Evolutionary conservation across 2,888 invertebrate genomes (phyloP).

Genomic region (Tribolium freemani): DNA sequence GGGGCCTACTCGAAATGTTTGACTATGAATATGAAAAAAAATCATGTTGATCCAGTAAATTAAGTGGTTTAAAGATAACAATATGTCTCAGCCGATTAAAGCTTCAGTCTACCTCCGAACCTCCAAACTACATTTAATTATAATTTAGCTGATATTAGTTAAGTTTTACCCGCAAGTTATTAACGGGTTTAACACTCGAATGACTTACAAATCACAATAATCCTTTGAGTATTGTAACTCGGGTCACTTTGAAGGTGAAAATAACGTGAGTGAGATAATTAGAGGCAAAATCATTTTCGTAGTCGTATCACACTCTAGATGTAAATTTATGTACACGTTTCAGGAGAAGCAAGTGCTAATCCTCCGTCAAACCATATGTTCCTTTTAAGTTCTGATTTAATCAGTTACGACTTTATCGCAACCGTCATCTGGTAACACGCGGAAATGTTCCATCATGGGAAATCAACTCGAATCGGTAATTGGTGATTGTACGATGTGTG

Average conservation of each 20-base stretch:
- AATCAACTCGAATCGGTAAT: conserved; percentile 28
- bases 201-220: conserved; percentile 33
- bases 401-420: conserved; percentile 37
- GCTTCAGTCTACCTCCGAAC: not conserved
- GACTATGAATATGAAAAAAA: not conserved
- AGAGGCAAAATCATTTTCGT: not conserved
- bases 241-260: conserved; percentile 25
- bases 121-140: conserved; percentile 13
- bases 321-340: conserved; percentile 32
- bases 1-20: too few relatives aligned
- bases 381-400: conserved; percentile 33
- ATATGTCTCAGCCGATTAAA: not conserved
- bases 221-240: conserved; percentile 32
- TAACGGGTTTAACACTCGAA: conserved; percentile 29
- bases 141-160: conserved; percentile 17
- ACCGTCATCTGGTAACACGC: conserved; percentile 33
- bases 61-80: not conserved
- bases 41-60: not conserved
- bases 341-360: not conserved
- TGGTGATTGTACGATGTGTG: conserved; percentile 32
- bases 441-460: conserved; percentile 34
- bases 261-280: not conserved
- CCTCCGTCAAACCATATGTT: conserved; percentile 36
- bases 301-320: not conserved
- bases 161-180: conserved; percentile 32